Conservation (phyloP, 2,797 vertebrate species). For the Champsocephalus esox region DNA sequence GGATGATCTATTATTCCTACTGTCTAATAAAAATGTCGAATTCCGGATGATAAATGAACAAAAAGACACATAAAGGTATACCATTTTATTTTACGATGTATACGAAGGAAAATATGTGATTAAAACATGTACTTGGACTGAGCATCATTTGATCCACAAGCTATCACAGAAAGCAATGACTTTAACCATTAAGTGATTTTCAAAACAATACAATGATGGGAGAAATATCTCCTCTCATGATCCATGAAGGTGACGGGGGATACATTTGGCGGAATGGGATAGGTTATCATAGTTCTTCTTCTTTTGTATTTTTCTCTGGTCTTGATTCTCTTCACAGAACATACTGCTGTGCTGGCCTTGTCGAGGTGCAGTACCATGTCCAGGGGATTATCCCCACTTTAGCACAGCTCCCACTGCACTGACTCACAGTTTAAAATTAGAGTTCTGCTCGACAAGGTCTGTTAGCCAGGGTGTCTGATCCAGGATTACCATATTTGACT, state of each 20-base stretch:
- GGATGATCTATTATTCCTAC: constrained; percentile 55
- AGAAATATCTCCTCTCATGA: constrained; percentile 38
- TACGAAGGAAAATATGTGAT: constrained; percentile 19
- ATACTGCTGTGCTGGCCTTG: constrained; percentile 18
- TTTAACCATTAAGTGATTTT: constrained; percentile 25
- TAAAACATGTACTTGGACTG: constrained; percentile 31
- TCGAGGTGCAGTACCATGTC: constrained; percentile 31
- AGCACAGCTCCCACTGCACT: constrained; percentile 43
- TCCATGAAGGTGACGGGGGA: constrained; percentile 21
- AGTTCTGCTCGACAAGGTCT: constrained; percentile 40
- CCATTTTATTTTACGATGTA: constrained; percentile 41
- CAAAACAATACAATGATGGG: constrained; percentile 33
- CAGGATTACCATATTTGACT: constrained; percentile 46
- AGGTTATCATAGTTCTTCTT: constrained; percentile 15
- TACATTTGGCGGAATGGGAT: constrained; percentile 27
- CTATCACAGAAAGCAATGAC: constrained; percentile 16
- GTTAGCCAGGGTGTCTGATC: constrained; percentile 24
- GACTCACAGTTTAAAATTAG: constrained; percentile 51
- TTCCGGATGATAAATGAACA: constrained; percentile 35
- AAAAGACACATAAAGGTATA: constrained; percentile 30
- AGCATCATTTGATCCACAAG: constrained; percentile 23
- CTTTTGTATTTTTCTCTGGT: constrained; percentile 14
- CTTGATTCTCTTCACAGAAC: constrained; percentile 29
- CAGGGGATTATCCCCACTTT: constrained; percentile 61
- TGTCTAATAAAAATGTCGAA: constrained; percentile 57